Percentiles rank a stretch among this genome's conserved stretches.
phyloP scores from a whole-genome alignment of 2,797 vertebrate genomes.

The Avahi laniger region DNA sequence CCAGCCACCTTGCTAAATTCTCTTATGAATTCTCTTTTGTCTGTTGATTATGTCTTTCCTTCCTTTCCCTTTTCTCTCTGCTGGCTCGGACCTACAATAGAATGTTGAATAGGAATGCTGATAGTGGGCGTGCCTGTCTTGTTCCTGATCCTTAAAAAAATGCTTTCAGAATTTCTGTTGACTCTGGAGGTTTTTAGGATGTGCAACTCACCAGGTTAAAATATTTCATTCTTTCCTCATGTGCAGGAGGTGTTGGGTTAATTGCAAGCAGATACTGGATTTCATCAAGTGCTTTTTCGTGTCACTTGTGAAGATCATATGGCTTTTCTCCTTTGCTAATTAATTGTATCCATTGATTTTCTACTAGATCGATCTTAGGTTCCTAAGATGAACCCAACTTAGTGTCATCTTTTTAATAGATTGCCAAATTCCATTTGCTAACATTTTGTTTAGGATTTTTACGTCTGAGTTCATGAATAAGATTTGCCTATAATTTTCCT shows the following conservation, averaged over 20 bases:
- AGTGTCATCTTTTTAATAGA: neutral
- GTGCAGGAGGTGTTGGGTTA: neutral
- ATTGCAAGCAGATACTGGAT: neutral
- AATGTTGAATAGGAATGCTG: no score
- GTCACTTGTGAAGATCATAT: neutral
- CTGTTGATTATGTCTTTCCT: fast-evolving
- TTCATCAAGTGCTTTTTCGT: neutral
- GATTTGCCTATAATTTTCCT: neutral
- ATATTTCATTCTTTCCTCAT: neutral
- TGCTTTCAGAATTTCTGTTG: neutral
- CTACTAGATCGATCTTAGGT: neutral
- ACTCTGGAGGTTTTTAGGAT: neutral
- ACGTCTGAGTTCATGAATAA: neutral
- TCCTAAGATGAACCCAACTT: neutral
- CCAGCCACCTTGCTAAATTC: neutral
- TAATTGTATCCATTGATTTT: neutral
- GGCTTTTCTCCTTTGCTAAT: neutral
- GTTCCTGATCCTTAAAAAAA: neutral
- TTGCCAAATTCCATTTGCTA: neutral
- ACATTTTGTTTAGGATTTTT: neutral
- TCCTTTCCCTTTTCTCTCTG: neutral
- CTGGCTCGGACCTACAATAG: neutral
- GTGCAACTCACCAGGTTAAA: neutral
- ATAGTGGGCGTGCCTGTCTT: fast-evolving
- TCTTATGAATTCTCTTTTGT: neutral